phyloP scores from a whole-genome alignment of 2,888 invertebrate genomes.

The Tachina fera region DNA sequence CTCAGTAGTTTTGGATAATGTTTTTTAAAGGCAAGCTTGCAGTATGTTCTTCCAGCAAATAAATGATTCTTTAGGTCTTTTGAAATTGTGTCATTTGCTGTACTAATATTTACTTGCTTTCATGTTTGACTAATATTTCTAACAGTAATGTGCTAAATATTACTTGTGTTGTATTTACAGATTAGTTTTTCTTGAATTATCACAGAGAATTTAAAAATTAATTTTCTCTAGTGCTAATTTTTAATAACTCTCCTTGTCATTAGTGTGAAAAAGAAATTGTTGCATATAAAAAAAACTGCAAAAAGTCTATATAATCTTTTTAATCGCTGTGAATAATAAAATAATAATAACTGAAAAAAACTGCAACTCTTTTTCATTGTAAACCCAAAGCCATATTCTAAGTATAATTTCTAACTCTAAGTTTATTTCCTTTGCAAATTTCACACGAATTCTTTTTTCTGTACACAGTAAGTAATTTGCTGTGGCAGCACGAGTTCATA shows the following conservation, averaged over 20 bases:
- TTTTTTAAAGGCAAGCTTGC: too few species aligned
- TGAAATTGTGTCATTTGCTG: too few species aligned
- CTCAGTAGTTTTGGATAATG: too few species aligned
- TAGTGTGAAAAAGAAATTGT: slow-evolving; percentile 33
- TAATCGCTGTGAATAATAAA: slow-evolving; percentile 55
- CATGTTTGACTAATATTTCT: background rate
- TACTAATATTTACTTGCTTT: too few species aligned
- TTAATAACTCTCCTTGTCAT: slow-evolving; percentile 14
- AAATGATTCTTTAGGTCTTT: too few species aligned
- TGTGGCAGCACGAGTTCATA: slow-evolving; percentile 3
- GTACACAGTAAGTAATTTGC: slow-evolving; percentile 32
- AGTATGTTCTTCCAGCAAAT: too few species aligned
- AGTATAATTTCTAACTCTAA: background rate
- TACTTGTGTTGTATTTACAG: background rate
- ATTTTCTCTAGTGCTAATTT: slow-evolving; percentile 48
- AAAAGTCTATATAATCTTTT: slow-evolving; percentile 28
- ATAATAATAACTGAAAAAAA: slow-evolving; percentile 26
- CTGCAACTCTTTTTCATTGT: background rate
- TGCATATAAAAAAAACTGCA: background rate
- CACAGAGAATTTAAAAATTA: background rate
- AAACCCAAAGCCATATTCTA: slow-evolving; percentile 1
- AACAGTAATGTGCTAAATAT: background rate
- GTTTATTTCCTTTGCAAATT: background rate
- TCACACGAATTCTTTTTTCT: slow-evolving; percentile 37
- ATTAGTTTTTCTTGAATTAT: background rate